Conservation (phyloP, 2,888 invertebrate species). For the Pemphredon lugubris region DNA sequence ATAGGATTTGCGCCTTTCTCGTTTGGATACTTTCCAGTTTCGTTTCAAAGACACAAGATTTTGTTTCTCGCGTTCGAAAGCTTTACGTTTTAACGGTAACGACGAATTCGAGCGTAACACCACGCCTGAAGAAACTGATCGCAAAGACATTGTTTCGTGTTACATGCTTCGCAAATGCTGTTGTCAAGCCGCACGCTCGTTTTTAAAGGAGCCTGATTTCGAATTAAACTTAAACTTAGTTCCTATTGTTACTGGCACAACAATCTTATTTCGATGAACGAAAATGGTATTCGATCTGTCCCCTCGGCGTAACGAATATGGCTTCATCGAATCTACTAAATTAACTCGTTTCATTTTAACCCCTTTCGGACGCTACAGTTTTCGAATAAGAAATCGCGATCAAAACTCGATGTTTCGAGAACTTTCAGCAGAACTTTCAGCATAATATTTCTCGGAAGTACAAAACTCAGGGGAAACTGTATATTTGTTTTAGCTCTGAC, state of each 20-base stretch:
- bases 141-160: background rate
- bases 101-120: slow-evolving; percentile 14
- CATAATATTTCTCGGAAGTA: background rate
- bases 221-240: slow-evolving; percentile 66
- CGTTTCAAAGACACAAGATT: slow-evolving; percentile 7
- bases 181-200: slow-evolving; percentile 29
- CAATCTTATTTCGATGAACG: slow-evolving; percentile 18
- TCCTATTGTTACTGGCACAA: slow-evolving; percentile 66
- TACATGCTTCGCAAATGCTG: slow-evolving; percentile 7
- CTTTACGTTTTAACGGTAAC: slow-evolving; percentile 18
- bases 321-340: background rate
- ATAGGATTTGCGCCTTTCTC: background rate
- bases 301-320: background rate
- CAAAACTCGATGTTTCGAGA: no score
- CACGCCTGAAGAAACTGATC: no score
- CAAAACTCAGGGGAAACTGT: no score
- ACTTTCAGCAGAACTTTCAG: no score
- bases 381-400: background rate
- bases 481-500: no score
- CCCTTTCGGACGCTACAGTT: background rate
- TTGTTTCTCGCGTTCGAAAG: slow-evolving; percentile 1
- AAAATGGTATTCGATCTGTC: slow-evolving; percentile 3
- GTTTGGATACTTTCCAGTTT: slow-evolving; percentile 1
- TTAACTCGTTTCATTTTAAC: slow-evolving; percentile 16
- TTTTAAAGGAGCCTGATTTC: slow-evolving; percentile 31